Evolutionary conservation across 2,888 invertebrate species (phyloP).

Genomic region (Hedychridium roseum): DNA sequence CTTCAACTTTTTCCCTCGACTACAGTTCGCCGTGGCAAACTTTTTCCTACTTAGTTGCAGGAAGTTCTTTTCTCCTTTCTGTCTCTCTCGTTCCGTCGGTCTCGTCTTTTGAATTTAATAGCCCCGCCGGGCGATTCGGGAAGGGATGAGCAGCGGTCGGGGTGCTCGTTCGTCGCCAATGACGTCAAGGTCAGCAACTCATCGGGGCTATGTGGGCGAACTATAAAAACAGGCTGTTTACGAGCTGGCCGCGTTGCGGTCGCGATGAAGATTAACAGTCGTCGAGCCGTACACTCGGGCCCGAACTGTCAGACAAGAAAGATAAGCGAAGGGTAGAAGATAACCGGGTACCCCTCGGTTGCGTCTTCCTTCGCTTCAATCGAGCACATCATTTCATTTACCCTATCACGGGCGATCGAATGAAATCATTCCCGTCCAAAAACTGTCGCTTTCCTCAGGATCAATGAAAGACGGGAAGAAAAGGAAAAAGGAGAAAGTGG

Average conservation of each 20-base stretch:
- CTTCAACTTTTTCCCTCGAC: too few relatives aligned
- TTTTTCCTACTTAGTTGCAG: slow-evolving; percentile 4
- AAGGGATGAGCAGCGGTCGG: too few relatives aligned
- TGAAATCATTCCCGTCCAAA: too few relatives aligned
- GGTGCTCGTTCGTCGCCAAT: slow-evolving; percentile 1
- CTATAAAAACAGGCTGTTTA: slow-evolving; percentile 43
- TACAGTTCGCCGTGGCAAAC: too few relatives aligned
- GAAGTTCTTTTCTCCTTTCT: slow-evolving; percentile 1
- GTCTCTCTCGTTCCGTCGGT: background rate
- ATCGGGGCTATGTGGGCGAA: slow-evolving; percentile 25
- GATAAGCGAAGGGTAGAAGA: too few relatives aligned
- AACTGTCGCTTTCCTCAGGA: too few relatives aligned
- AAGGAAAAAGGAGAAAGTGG: slow-evolving; percentile 1
- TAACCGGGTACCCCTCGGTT: too few relatives aligned
- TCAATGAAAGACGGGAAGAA: slow-evolving; percentile 4
- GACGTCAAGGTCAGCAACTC: slow-evolving; percentile 40
- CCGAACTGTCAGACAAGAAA: slow-evolving; percentile 8
- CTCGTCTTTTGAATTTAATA: background rate
- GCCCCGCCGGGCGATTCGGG: too few relatives aligned
- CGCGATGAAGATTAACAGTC: slow-evolving; percentile 38
- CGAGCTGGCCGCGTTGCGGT: slow-evolving; percentile 26
- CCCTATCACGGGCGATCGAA: too few relatives aligned
- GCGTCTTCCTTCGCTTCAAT: too few relatives aligned
- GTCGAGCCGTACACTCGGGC: slow-evolving; percentile 19
- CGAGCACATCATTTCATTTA: too few relatives aligned